Base-by-base conservation (phyloP, 2,797 vertebrate genomes). In the Chaetodon trifasciatus region DNA sequence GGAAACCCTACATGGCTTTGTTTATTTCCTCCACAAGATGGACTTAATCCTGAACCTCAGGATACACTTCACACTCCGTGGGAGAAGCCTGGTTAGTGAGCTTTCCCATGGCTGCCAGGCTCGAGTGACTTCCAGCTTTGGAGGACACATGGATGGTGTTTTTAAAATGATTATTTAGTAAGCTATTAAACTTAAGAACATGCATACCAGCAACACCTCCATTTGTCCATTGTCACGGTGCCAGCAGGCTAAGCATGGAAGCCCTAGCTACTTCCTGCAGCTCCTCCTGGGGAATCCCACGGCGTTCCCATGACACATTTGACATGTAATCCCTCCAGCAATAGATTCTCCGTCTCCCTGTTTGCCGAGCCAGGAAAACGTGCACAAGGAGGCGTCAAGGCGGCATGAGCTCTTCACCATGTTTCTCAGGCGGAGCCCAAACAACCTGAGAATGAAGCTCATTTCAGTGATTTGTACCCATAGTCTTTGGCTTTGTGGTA, bases 11-110 rank as follows among this genome's bases (percentile, higher is more conserved):
- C 47, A 40, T 17, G 74, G 57, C 60, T 84, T 81, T 85, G 70
- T 82, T 83, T 83, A 39, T 87, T 79, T 69, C 37, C 55, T 65
- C 67, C 74, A 24, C 47, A 52, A 32, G 78, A 65, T 64, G 83
- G 77, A 77, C 76, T 74, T 83, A 80, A 89, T 88, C 68, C 78
- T 60, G n/a, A 69, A 78, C 71, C 53, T 61, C 78, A 46, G 63
- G 57, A 68, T 53, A 6, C 23, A 40, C 21, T 73, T 70, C 61
- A 32, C 1, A 0, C 67, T 57, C 44, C 1, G 40, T 2, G 19
- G 61, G 44, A 46, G 47, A 74, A 40, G n/a, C 24, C 49, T 21
- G 35, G 21, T 64, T 50, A 57, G 35, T 16, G 52, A 42, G 12
- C 60, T 32, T 57, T 84, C 67, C 37, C 56, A 71, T 15, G 47